Evolutionary conservation across 2,888 invertebrate species (phyloP), one percentile per base, ranked within the genome.

Genomic region (Branchipolynoe longqiensis): DNA sequence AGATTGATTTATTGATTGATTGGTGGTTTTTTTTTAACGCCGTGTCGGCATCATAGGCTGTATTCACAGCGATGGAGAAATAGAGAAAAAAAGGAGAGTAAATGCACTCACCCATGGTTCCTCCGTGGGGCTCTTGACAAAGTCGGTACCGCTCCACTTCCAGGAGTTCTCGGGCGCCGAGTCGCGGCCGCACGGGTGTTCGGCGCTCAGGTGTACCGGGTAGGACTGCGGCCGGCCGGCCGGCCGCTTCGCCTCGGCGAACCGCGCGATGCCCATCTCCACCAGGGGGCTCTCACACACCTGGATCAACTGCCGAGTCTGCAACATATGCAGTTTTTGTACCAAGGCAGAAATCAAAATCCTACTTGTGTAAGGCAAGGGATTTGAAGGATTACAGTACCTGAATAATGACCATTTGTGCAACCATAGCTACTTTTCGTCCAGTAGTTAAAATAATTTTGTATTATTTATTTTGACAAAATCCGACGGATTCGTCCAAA

Each of bases 201-300:
- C 54, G 22, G 58, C 56, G 59, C n/a, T 69, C 22, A 84, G 84
- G 33, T 48, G 25, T 12, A 25, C 54, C 12, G 74, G 58, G 25
- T 84, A 69, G 58, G 85, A 83, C 25, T 83, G 56, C n/a, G 83
- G 83, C 28, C 86, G 54, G 25, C 62, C 4, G 0, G 59, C n/a
- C 28, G 31, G n/a, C 18, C 59, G 58, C 40, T 62, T 73, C 6
- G 82, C 64, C 69, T 81, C 38, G 1, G 14, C 18, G 22, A 38
- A 73, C 48, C 64, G 14, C 3, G 59, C 82, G 69, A 98, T 95
- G 0, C 97, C 97, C 92, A 98, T 97, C 92, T 98, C 97, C 0
- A 98, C 96, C 56, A 97, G 94, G 12, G 96, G 96, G 0, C 97
- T 96, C 92, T 98, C 97, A 97, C 98, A 98, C 0, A 98, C 95